These are phyloP conservation scores for Rhagoletis zephyria DNA, from an alignment of 1,140 invertebrate species.

Conservation along the genomic window DNA sequence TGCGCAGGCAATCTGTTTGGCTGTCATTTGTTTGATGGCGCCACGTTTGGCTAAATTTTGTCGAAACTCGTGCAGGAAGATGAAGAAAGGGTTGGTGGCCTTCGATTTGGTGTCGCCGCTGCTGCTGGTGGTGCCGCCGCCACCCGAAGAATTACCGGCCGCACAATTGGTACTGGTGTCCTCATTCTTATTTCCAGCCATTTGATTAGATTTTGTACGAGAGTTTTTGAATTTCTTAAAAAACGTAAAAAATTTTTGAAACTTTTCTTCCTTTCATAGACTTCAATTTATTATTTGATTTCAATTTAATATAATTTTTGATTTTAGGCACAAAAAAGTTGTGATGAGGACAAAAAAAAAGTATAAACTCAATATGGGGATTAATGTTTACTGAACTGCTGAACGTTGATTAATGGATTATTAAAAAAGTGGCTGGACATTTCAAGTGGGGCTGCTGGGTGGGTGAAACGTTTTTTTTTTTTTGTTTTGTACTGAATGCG, in stretches of 20 bases:
- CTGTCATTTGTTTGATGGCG: neutral
- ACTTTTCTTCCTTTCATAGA: neutral
- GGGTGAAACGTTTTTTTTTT: too few species aligned
- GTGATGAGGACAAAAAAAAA: neutral
- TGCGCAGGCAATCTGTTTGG: neutral
- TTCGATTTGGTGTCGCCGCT: neutral
- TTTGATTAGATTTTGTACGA: neutral
- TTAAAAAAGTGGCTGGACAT: too few species aligned
- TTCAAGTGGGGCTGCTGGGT: too few species aligned
- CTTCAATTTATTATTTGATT: neutral
- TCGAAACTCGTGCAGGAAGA: constrained; percentile 46
- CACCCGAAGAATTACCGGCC: too few species aligned
- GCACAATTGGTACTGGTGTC: neutral
- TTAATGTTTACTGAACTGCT: neutral
- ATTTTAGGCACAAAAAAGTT: constrained; percentile 3
- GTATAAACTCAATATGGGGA: neutral
- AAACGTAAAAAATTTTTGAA: constrained; percentile 9
- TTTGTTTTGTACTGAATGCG: too few species aligned
- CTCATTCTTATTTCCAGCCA: neutral
- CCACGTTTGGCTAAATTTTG: constrained; percentile 34
- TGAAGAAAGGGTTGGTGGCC: constrained; percentile 50
- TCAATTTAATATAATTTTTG: neutral
- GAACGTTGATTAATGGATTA: too few species aligned
- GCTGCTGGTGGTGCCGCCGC: neutral
- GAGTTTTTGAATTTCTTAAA: neutral